Conservation (phyloP, 53 echinoderm and acorn worm species). For the Echinarachnius parma region DNA sequence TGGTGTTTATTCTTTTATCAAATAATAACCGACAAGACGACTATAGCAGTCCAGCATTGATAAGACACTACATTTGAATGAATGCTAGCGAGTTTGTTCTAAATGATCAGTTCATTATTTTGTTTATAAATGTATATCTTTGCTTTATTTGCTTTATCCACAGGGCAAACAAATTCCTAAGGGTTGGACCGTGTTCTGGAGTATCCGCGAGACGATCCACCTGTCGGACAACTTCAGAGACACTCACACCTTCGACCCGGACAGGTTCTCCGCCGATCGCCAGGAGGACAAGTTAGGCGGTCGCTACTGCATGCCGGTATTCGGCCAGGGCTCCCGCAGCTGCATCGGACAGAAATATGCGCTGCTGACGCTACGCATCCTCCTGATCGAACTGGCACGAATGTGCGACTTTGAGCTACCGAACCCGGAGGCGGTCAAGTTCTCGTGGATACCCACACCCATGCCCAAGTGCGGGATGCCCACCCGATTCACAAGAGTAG, state of each 20-base stretch:
- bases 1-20: no score
- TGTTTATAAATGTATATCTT: background rate
- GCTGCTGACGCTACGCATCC: constrained; percentile 62
- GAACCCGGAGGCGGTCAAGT: constrained; percentile 58
- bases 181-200: constrained; percentile 92
- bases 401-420: constrained; percentile 67
- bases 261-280: constrained; percentile 70
- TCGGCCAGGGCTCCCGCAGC: constrained; percentile 79
- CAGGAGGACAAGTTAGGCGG: constrained; percentile 76
- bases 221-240: constrained; percentile 67
- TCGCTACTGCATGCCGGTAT: constrained; percentile 78
- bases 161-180: constrained; percentile 91
- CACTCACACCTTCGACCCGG: constrained; percentile 76
- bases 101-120: no score
- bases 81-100: no score
- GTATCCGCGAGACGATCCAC: constrained; percentile 83
- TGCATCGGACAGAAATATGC: constrained; percentile 85
- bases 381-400: constrained; percentile 74
- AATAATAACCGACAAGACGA: no score
- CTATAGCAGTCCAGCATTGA: no score
- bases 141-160: background rate
- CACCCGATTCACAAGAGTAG: constrained; percentile 48
- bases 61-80: no score
- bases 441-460: constrained; percentile 63
- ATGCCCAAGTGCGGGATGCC: constrained; percentile 82